Evolutionary conservation across 2,113 vertebrate genomes (phyloP).

Genomic region (Platichthys stellatus): DNA sequence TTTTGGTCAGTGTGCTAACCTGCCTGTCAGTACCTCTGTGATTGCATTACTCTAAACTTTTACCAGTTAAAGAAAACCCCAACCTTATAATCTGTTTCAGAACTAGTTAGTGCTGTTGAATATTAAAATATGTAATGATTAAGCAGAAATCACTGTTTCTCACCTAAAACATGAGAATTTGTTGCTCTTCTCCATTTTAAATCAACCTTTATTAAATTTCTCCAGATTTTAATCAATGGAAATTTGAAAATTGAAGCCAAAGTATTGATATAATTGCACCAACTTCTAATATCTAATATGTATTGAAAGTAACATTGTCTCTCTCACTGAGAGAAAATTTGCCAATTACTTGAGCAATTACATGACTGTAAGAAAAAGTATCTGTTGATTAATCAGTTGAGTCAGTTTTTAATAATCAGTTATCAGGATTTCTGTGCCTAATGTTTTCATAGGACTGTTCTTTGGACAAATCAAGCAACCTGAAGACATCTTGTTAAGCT

Average conservation of each 20-base stretch:
- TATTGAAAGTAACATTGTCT: neutral
- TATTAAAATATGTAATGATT: neutral
- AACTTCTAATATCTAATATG: slow-evolving; percentile 1
- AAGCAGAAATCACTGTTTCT: neutral
- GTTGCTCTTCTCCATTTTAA: neutral
- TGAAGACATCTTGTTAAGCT: no score
- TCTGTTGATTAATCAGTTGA: no score
- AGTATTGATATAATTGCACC: neutral
- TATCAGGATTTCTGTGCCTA: no score
- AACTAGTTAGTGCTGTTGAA: no score
- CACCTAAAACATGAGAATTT: neutral
- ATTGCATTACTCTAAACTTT: slow-evolving; percentile 46
- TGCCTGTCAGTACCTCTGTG: slow-evolving; percentile 58
- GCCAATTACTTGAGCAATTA: no score
- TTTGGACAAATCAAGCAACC: no score
- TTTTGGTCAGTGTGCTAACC: slow-evolving; percentile 53
- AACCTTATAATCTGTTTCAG: slow-evolving; percentile 2
- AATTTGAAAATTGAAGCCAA: neutral
- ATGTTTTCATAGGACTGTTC: no score
- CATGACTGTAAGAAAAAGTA: no score
- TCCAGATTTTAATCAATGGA: no score
- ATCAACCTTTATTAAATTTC: neutral
- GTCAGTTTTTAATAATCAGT: no score
- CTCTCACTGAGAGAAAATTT: no score
- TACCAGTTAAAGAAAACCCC: slow-evolving; percentile 6